These are phyloP conservation scores for Melanotaenia parkinsoni DNA, from an alignment of 2,797 vertebrate species.

Conservation along the genomic window DNA sequence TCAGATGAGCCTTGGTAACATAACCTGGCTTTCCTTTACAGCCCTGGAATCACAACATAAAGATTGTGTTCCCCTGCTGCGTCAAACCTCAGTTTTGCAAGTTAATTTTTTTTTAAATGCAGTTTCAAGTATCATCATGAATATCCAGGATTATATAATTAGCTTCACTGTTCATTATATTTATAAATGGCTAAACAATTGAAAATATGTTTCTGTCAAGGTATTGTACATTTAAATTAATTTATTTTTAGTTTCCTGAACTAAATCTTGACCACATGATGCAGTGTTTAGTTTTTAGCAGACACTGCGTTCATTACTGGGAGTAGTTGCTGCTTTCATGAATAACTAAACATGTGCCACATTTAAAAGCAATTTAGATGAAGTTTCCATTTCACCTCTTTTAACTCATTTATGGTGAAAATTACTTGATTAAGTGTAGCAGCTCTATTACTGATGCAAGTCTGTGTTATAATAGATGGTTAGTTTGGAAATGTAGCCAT, in stretches of 20 bases:
- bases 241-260: conserved; percentile 9
- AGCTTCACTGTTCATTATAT: neutral
- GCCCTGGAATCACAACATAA: conserved; percentile 61
- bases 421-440: neutral
- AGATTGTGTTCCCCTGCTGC: conserved; percentile 25
- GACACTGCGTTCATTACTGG: neutral
- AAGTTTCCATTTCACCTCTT: neutral
- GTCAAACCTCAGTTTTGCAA: conserved; percentile 24
- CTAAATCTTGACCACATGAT: neutral
- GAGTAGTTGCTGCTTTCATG: neutral
- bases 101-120: neutral
- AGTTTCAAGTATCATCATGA: neutral
- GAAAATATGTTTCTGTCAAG: neutral
- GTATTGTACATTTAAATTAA: neutral
- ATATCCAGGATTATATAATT: neutral
- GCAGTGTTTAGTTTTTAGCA: neutral
- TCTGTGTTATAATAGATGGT: neutral
- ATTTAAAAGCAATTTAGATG: neutral
- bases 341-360: neutral
- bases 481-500: neutral
- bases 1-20: conserved; percentile 75
- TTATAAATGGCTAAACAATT: neutral
- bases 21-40: conserved; percentile 72
- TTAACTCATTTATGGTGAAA: neutral
- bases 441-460: neutral